These are phyloP conservation scores for Tachycineta bicolor DNA, from an alignment of 2,113 vertebrate species.

Conservation along the genomic window DNA sequence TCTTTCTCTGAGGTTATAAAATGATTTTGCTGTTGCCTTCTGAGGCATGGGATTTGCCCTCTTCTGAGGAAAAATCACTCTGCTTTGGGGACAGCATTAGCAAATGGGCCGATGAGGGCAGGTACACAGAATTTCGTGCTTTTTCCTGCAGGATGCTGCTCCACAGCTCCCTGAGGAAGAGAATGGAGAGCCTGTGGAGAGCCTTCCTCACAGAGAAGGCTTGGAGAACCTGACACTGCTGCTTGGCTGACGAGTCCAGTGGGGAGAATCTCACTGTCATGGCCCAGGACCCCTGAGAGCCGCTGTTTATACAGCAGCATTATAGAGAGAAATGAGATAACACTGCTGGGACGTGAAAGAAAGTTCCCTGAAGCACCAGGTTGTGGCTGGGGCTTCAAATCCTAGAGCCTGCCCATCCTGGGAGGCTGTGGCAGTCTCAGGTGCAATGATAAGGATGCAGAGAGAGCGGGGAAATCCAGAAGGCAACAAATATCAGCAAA, in stretches of 20 bases:
- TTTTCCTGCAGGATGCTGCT: neutral
- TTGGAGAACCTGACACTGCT: neutral
- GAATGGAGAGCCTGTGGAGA: neutral
- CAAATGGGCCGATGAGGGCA: rapidly evolving
- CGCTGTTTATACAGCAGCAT: neutral
- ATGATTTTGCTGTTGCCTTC: neutral
- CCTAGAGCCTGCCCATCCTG: neutral
- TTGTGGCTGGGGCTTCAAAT: rapidly evolving
- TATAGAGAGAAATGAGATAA: neutral
- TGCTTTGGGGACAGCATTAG: neutral
- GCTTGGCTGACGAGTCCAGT: neutral
- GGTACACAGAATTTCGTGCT: neutral
- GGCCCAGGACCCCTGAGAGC: neutral
- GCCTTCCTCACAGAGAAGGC: neutral
- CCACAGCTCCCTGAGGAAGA: neutral
- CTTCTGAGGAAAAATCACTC: neutral
- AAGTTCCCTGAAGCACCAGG: neutral
- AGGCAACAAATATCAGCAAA: neutral
- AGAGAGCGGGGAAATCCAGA: neutral
- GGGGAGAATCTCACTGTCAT: neutral
- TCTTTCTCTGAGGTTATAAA: neutral
- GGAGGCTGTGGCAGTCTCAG: neutral
- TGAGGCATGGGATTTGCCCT: neutral
- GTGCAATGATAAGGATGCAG: neutral
- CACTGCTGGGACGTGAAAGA: neutral